These are phyloP conservation scores for Heptranchias perlo DNA, from an alignment of 2,113 vertebrate genomes.

Conservation along the genomic window DNA sequence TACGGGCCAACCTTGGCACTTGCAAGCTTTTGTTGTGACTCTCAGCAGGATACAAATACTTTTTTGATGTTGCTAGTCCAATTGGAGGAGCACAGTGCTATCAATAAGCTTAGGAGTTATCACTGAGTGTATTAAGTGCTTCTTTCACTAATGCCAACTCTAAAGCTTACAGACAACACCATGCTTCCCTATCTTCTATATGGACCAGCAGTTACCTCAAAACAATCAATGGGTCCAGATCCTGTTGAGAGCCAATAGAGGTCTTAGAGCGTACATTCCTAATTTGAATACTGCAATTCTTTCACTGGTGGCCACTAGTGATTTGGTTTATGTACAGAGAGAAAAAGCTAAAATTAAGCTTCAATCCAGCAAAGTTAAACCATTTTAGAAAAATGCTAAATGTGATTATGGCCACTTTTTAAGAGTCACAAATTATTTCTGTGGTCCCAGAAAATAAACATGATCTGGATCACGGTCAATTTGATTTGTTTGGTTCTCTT, in stretches of 20 bases:
- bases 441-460: too few relatives aligned
- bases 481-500: background rate
- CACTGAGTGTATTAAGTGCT: background rate
- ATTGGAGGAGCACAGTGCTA: background rate
- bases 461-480: background rate
- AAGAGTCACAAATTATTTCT: background rate
- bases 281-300: background rate
- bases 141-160: background rate
- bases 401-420: background rate
- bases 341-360: background rate
- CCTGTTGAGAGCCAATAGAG: background rate
- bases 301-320: background rate
- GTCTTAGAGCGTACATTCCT: background rate
- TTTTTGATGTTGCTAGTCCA: background rate
- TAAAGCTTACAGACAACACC: background rate
- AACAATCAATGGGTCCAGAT: background rate
- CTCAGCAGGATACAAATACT: background rate
- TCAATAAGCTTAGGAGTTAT: background rate
- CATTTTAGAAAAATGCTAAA: background rate
- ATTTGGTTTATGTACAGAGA: background rate
- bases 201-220: background rate
- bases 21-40: background rate
- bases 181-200: background rate
- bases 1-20: background rate
- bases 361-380: background rate